Percentiles rank a stretch among this genome's conserved stretches.
Conservation (phyloP, 1,140 invertebrate genomes). For the Drosophila miranda region DNA sequence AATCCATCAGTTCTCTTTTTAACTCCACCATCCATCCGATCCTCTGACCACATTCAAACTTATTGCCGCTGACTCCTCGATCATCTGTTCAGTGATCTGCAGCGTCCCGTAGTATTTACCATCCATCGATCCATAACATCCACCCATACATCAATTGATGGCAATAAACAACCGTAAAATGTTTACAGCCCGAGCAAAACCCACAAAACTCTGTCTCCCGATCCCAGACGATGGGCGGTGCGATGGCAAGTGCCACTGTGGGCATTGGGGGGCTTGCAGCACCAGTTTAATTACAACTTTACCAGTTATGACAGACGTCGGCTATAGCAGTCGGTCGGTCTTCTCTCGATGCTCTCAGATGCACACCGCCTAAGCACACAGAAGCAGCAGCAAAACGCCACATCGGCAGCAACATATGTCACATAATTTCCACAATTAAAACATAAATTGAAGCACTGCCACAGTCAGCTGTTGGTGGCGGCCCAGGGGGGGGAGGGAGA, state of each 20-base stretch:
- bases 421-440: slow-evolving; percentile 80
- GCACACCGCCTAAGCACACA: slow-evolving; percentile 32
- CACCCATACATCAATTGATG: slow-evolving; percentile 68
- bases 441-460: slow-evolving; percentile 72
- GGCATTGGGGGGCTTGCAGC: slow-evolving; percentile 14
- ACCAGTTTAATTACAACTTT: slow-evolving; percentile 76
- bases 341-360: slow-evolving; percentile 27
- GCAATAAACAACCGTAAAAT: slow-evolving; percentile 74
- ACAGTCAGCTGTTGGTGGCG: slow-evolving; percentile 17
- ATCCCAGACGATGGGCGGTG: slow-evolving; percentile 50
- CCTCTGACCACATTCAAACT: not conserved
- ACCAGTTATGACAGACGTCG: slow-evolving; percentile 73
- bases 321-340: slow-evolving; percentile 17
- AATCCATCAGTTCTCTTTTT: not conserved
- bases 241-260: slow-evolving; percentile 10
- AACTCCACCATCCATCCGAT: no score
- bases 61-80: slow-evolving; percentile 12
- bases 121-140: slow-evolving; percentile 4
- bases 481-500: not conserved
- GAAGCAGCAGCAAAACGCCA: slow-evolving; percentile 23
- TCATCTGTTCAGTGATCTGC: slow-evolving; percentile 10
- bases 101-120: not conserved
- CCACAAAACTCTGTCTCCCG: slow-evolving; percentile 63
- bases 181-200: slow-evolving; percentile 62
- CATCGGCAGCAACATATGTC: slow-evolving; percentile 61